phyloP scores from a whole-genome alignment of 2,797 vertebrate genomes.

The Darevskia mixta region DNA sequence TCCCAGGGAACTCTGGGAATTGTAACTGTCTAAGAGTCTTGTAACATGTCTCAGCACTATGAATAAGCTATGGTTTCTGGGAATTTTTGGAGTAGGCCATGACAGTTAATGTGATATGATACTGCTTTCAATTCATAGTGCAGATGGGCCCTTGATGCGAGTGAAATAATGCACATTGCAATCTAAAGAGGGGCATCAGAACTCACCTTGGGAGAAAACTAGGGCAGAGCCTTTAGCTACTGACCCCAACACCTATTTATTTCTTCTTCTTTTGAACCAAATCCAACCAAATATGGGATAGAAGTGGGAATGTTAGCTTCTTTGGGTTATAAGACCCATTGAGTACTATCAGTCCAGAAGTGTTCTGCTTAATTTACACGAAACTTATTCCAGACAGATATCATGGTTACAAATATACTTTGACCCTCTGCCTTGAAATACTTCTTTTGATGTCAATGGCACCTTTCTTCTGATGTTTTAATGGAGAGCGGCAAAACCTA shows the following conservation, averaged over 20 bases:
- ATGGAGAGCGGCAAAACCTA: neutral
- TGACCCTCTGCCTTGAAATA: neutral
- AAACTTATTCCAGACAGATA: constrained; percentile 2
- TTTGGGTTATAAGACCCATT: neutral
- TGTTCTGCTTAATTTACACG: neutral
- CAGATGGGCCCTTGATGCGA: no score
- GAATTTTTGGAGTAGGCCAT: no score
- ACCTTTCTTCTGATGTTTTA: constrained; percentile 14
- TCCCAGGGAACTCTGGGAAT: no score
- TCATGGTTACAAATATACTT: constrained; percentile 4
- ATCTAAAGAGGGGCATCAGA: no score
- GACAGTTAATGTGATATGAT: no score
- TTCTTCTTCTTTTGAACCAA: neutral
- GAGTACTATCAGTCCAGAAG: neutral
- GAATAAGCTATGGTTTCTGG: no score
- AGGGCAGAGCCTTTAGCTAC: neutral
- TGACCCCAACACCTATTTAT: neutral
- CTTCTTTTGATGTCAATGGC: constrained; percentile 10
- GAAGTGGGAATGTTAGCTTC: neutral
- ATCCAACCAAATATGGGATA: neutral
- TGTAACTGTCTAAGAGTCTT: no score
- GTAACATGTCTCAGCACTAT: no score
- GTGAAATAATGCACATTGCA: no score
- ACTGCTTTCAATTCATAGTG: no score
- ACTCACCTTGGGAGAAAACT: neutral